Evolutionary conservation across 2,888 invertebrate species (phyloP).

Genomic region (Odontocerum albicorne): DNA sequence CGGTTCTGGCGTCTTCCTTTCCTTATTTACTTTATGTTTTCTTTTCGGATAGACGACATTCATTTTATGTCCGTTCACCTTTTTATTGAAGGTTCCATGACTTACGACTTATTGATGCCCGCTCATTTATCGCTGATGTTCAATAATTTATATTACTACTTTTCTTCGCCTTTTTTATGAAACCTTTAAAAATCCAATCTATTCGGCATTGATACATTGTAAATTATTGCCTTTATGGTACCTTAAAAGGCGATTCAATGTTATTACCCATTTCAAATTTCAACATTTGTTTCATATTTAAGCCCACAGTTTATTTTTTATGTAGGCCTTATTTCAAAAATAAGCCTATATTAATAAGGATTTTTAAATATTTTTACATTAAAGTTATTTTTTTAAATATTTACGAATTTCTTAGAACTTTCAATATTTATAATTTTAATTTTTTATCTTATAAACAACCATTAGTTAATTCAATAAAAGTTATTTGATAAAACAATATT

Average conservation of each 20-base stretch:
- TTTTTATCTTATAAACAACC: no score
- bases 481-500: no score
- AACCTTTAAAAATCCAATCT: not conserved
- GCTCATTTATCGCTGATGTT: constrained; percentile 30
- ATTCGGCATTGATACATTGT: not conserved
- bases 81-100: constrained; percentile 29
- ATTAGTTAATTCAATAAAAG: no score
- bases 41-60: constrained; percentile 19
- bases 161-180: not conserved
- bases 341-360: no score
- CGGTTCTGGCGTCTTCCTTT: constrained; percentile 16
- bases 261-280: not conserved
- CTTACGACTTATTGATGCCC: constrained; percentile 31
- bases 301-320: no score
- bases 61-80: constrained; percentile 28
- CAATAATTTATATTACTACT: constrained; percentile 31
- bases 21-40: constrained; percentile 27
- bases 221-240: not conserved
- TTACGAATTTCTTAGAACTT: no score
- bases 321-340: no score
- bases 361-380: no score
- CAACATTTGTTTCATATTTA: not conserved
- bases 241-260: not conserved
- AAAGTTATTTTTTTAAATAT: no score
- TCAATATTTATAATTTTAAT: no score